phyloP scores from a whole-genome alignment of 92 coral and sea anemone species.

The Siderastrea radians region DNA sequence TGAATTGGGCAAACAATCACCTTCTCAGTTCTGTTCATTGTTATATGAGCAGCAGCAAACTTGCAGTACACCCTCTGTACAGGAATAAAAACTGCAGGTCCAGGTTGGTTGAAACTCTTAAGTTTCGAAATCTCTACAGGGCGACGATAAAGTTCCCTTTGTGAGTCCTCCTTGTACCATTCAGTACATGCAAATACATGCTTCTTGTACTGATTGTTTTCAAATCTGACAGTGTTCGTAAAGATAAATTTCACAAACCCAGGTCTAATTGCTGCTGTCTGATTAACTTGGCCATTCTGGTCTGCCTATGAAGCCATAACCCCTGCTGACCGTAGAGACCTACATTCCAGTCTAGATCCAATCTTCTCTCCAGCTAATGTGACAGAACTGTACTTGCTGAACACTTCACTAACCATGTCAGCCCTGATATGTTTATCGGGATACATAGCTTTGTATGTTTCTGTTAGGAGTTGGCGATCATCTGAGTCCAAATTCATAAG shows the following conservation, averaged over 20 bases:
- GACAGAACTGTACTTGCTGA: slow-evolving; percentile 21
- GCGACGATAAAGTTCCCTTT: too few species aligned
- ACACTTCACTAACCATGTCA: slow-evolving; percentile 27
- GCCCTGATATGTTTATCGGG: not conserved
- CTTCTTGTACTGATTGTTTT: too few species aligned
- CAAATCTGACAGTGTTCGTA: slow-evolving; percentile 27
- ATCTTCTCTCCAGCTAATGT: slow-evolving; percentile 38
- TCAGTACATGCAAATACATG: too few species aligned
- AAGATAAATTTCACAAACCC: not conserved
- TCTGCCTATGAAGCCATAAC: slow-evolving; percentile 15
- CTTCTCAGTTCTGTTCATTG: not conserved
- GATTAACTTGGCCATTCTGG: too few species aligned
- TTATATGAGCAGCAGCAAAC: too few species aligned
- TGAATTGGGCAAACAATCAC: slow-evolving; percentile 40
- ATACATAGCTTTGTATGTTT: not conserved
- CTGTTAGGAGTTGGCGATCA: slow-evolving; percentile 42
- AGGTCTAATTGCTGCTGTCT: too few species aligned
- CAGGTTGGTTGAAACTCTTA: slow-evolving; percentile 26
- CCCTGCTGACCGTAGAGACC: slow-evolving; percentile 55
- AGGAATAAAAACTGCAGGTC: slow-evolving; percentile 42
- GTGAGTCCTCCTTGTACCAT: too few species aligned
- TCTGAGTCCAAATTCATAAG: slow-evolving; percentile 28
- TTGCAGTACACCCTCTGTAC: slow-evolving; percentile 15
- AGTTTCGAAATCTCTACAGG: slow-evolving; percentile 32
- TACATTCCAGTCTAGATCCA: slow-evolving; percentile 52